A percentile compares a stretch with the other conserved stretches of the same genome.
phyloP scores from a whole-genome alignment of 2,888 invertebrate species.

The Agrochola lychnidis region DNA sequence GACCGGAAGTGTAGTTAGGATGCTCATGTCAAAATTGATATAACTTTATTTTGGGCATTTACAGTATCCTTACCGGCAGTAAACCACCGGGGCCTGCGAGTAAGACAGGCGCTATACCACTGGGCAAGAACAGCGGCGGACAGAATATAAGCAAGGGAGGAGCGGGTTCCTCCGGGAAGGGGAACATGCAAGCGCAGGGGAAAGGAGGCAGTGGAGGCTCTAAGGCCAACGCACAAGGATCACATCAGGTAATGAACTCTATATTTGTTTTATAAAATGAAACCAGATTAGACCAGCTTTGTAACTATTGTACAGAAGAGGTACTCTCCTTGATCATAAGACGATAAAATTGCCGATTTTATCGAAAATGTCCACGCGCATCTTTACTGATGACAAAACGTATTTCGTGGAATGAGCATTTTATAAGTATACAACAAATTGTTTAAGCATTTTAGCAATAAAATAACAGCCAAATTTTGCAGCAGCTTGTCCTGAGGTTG shows the following conservation, averaged over 20 bases:
- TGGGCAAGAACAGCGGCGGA: constrained; percentile 78
- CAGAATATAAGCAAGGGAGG: constrained; percentile 75
- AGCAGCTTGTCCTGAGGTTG: too few species aligned
- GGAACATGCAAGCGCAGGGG: constrained; percentile 73
- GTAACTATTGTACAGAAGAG: background rate
- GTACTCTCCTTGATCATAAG: background rate
- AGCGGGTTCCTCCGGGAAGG: constrained; percentile 75
- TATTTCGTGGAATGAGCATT: background rate
- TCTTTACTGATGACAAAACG: background rate
- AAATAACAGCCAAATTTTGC: too few species aligned
- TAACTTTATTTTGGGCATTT: constrained; percentile 17
- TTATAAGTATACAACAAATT: background rate
- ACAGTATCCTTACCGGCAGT: constrained; percentile 83
- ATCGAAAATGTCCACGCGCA: background rate
- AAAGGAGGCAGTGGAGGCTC: constrained; percentile 77
- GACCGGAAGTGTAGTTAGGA: background rate
- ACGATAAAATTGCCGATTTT: background rate
- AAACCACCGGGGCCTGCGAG: constrained; percentile 90
- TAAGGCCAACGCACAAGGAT: constrained; percentile 76
- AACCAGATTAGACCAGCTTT: background rate
- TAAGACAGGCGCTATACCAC: constrained; percentile 86
- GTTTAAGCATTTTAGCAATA: background rate
- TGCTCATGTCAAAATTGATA: constrained; percentile 2
- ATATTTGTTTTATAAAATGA: background rate
- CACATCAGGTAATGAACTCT: constrained; percentile 76